Conservation (phyloP, 1,140 invertebrate genomes). For the Pogonomyrmex californicus region DNA sequence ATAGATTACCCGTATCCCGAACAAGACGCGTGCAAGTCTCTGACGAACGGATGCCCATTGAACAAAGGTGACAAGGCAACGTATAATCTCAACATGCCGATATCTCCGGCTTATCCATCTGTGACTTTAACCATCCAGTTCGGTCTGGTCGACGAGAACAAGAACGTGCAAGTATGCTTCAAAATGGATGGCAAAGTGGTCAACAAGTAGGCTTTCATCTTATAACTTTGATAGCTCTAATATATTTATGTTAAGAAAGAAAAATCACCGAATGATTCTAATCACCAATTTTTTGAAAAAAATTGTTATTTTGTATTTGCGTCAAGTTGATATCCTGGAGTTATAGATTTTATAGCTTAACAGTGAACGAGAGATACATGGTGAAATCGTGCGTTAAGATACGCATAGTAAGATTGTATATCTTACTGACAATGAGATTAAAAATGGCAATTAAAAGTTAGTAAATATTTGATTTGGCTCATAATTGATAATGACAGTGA, state of each 20-base stretch:
- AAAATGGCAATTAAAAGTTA: not conserved
- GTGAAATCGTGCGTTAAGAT: not conserved
- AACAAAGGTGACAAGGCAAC: slow-evolving; percentile 74
- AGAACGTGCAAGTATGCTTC: slow-evolving; percentile 71
- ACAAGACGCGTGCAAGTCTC: slow-evolving; percentile 74
- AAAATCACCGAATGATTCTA: not conserved
- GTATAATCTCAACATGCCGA: slow-evolving; percentile 76
- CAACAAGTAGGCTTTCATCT: not conserved
- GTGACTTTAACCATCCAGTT: slow-evolving; percentile 71
- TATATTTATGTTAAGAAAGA: not conserved
- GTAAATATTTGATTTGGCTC: not conserved
- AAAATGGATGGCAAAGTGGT: slow-evolving; percentile 65
- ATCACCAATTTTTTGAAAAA: not conserved
- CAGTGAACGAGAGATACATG: not conserved
- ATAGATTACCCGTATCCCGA: slow-evolving; percentile 70
- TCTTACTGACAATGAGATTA: not conserved
- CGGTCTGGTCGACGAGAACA: slow-evolving; percentile 63
- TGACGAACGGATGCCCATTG: slow-evolving; percentile 78
- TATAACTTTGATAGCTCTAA: not conserved
- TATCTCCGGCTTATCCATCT: slow-evolving; percentile 71
- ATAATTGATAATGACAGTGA: not conserved
- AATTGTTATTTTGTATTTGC: not conserved
- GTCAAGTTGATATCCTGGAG: not conserved
- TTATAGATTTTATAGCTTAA: not conserved
- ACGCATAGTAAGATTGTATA: not conserved